Evolutionary conservation across 2,113 vertebrate genomes (phyloP).

Genomic region (Hippocampus barbouri): DNA sequence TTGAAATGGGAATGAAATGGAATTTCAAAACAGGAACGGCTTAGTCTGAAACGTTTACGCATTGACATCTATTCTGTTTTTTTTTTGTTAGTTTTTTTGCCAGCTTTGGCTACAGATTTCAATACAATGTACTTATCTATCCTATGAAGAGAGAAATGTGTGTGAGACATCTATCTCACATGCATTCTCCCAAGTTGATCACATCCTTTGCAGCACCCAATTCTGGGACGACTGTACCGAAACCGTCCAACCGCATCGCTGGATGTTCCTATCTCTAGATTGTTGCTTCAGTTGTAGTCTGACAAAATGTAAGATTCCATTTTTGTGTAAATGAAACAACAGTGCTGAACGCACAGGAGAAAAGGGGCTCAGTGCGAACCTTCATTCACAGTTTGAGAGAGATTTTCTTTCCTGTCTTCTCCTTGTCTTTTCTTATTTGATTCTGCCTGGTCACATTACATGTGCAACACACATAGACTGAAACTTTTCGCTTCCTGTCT

Average conservation of each 20-base stretch:
- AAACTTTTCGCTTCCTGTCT: constrained; percentile 40
- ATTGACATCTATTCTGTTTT: neutral
- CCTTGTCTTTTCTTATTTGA: constrained; percentile 57
- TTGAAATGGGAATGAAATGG: too few relatives aligned
- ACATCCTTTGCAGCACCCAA: neutral
- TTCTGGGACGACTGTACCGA: neutral
- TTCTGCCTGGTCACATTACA: constrained; percentile 35
- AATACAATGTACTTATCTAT: neutral
- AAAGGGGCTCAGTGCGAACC: constrained; percentile 11
- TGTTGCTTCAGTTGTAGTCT: neutral
- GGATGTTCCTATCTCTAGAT: neutral
- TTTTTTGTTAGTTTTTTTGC: neutral
- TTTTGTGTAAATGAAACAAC: neutral
- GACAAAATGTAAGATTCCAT: neutral
- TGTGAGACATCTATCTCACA: neutral
- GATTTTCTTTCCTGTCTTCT: constrained; percentile 23
- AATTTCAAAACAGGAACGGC: too few relatives aligned
- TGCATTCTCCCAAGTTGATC: neutral
- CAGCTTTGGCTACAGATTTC: neutral
- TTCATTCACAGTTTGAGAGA: constrained; percentile 22
- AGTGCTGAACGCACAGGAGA: neutral
- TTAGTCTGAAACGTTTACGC: too few relatives aligned
- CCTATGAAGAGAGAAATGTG: neutral
- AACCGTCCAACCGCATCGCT: neutral
- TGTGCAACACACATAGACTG: constrained; percentile 11